Percentiles rank a stretch among this genome's conserved stretches.
Conservation (phyloP, 1,140 invertebrate species). For the Chironomus striatipennis region DNA sequence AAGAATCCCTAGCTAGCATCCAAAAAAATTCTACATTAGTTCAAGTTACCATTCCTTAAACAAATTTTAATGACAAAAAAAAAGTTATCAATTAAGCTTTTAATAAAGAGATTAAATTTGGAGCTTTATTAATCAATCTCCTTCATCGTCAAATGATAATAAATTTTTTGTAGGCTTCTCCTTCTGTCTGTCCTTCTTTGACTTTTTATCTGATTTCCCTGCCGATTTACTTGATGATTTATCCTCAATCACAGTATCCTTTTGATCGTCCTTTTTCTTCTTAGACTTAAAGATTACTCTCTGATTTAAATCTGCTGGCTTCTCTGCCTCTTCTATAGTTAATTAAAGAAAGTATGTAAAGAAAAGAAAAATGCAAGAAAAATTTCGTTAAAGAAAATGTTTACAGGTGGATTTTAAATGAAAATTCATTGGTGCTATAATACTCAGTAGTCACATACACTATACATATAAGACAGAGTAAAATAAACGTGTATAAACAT, state of each 20-base stretch:
- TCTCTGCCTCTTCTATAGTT: conserved; percentile 42
- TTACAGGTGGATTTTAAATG: neutral
- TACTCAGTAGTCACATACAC: no score
- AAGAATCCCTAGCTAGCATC: no score
- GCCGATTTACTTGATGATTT: neutral
- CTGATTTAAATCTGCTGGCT: conserved; percentile 46
- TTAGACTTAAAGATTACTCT: conserved; percentile 45
- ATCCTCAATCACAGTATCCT: conserved; percentile 20
- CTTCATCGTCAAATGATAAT: conserved; percentile 45
- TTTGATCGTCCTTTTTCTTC: conserved; percentile 33
- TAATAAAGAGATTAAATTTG: no score
- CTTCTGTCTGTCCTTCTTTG: conserved; percentile 36
- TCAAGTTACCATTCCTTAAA: no score
- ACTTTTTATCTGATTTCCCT: conserved; percentile 31
- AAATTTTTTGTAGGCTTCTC: conserved; percentile 33
- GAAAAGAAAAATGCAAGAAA: neutral
- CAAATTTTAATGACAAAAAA: no score
- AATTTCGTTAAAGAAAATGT: neutral
- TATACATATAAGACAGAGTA: no score
- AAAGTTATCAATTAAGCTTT: no score
- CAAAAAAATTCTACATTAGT: no score
- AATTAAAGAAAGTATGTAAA: conserved; percentile 17
- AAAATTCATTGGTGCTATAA: no score
- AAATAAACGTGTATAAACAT: neutral
- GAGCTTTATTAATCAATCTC: conserved; percentile 28